Percentiles rank a stretch among this genome's conserved stretches.
Evolutionary conservation across 2,113 vertebrate genomes (phyloP).

Genomic region (Gorsachius goisagi): DNA sequence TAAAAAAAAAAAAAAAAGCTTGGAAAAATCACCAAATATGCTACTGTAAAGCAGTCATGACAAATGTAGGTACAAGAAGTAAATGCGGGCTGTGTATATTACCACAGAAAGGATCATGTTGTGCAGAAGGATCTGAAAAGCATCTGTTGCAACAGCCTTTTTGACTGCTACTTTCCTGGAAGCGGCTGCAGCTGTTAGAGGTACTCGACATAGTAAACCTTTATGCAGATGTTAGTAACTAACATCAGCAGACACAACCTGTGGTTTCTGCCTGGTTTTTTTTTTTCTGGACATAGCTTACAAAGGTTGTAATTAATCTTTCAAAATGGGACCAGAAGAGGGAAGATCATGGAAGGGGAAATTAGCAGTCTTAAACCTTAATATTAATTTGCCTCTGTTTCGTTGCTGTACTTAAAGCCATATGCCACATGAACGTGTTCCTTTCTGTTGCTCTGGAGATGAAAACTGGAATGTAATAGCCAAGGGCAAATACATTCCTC

Average conservation of each 20-base stretch:
- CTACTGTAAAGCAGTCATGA: not conserved
- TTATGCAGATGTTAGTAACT: not conserved
- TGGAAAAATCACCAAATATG: not conserved
- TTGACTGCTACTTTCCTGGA: conserved; percentile 15
- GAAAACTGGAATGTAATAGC: not conserved
- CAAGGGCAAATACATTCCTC: not conserved
- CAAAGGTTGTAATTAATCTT: not conserved
- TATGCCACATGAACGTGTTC: not conserved
- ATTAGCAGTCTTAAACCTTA: not conserved
- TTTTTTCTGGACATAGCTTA: not conserved
- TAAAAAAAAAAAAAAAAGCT: not conserved
- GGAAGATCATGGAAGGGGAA: not conserved
- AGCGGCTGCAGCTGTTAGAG: not conserved
- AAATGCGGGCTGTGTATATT: not conserved
- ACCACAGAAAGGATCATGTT: not conserved
- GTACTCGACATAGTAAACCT: conserved; percentile 3
- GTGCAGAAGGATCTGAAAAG: not conserved
- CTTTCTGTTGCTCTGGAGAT: not conserved
- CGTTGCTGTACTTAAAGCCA: not conserved
- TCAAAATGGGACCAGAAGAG: not conserved
- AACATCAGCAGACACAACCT: not conserved
- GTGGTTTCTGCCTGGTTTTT: not conserved
- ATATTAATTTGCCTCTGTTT: not conserved
- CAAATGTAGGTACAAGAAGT: not conserved
- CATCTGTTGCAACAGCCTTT: not conserved